Evolutionary conservation across 2,113 vertebrate genomes (phyloP).

Genomic region (Typhlomys cinereus): DNA sequence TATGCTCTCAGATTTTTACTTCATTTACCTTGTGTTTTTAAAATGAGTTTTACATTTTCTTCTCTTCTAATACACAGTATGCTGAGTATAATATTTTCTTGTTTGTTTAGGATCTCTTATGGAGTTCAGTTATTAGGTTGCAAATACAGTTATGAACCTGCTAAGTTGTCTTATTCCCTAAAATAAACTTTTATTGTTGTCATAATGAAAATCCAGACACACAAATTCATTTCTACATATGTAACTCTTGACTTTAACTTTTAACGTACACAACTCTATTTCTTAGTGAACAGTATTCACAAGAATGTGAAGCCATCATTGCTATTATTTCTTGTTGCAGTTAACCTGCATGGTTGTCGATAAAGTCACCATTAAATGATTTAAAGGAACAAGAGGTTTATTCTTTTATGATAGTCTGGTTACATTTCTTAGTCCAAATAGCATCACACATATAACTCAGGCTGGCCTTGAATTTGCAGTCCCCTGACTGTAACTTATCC

Average conservation of each 20-base stretch:
- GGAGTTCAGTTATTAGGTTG: background rate
- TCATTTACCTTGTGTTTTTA: slow-evolving; percentile 25
- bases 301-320: background rate
- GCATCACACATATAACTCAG: background rate
- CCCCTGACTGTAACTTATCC: too few relatives aligned
- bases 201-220: background rate
- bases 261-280: background rate
- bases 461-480: background rate
- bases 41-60: background rate
- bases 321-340: background rate
- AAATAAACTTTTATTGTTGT: background rate
- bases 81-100: background rate
- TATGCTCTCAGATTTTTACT: background rate
- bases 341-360: too few relatives aligned
- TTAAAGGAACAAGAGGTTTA: too few relatives aligned
- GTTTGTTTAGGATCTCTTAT: background rate
- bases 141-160: background rate
- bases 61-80: background rate
- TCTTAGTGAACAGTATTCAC: background rate
- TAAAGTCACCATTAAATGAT: too few relatives aligned
- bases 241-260: too few relatives aligned
- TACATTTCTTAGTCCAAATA: too few relatives aligned
- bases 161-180: background rate
- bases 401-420: too few relatives aligned
- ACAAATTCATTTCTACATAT: background rate